Evolutionary conservation across 2,113 vertebrate genomes (phyloP), one percentile per base, ranked within the genome.

Genomic region (Cranoglanis bouderius): DNA sequence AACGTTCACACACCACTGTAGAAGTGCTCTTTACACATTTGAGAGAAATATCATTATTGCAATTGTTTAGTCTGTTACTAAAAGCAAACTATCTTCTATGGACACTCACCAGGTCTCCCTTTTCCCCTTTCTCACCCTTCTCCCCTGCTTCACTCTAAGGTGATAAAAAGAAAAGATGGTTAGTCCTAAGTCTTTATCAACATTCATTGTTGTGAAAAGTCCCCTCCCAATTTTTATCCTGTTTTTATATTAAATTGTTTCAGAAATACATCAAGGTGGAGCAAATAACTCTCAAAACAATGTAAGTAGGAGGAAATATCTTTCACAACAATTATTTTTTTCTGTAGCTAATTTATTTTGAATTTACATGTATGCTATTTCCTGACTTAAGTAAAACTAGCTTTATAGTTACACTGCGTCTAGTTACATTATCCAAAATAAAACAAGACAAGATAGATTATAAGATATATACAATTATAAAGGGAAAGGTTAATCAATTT

Each of bases 61-160:
- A 4, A 55, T 35, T 18, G 6, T 24, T 40, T 18, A 7, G 13
- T n/a, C 26, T 26, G 9, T 13, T 57, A 49, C 6, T 55, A 21
- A 55, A 70, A 67, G 24, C 14, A 72, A 19, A 87, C 2, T 18
- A 40, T 40, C 5, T 40, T 82, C 16, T 59, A 40, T 38, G 59
- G 40, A 72, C 84, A 95, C 94, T 96, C 94, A 99, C 98, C 94
- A 92, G 91, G 61, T 97, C 96, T 92, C 98, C 97, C 86, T 96
- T 98, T 91, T 97, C 96, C 88, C 97, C 97, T 89, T 97, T 98
- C 38, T 91, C 46, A 14, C 87, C 93, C 91, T 89, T 93, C 43
- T 94, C 94, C 65, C 88, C 93, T 51, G 88, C 59, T 88, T 93
- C 94, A 80, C 93, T 94, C 95, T 96, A 51, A 88, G 87, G 88